A percentile compares a stretch with the other conserved stretches of the same genome.
These are phyloP conservation scores for Cantharis flavilabris DNA, from an alignment of 2,888 invertebrate species.

Conservation along the genomic window DNA sequence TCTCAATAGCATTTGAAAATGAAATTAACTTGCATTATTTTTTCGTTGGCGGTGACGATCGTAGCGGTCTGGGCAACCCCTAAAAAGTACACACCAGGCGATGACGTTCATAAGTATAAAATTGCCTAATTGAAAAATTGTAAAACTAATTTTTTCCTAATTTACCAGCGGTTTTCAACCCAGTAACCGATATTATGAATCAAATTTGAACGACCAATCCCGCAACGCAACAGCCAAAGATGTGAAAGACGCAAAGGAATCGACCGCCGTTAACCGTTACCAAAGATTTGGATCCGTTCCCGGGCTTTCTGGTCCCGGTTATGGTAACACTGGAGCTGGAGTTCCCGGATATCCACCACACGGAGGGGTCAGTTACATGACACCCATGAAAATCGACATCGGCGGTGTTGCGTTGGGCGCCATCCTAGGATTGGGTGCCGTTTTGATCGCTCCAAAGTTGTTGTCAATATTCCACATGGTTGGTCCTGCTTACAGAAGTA, in stretches of 20 bases:
- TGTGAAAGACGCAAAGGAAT: slow-evolving; percentile 37
- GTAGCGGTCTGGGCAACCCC: slow-evolving; percentile 38
- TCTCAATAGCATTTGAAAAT: neutral
- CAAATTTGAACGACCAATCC: slow-evolving; percentile 35
- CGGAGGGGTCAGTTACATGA: slow-evolving; percentile 63
- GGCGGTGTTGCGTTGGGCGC: slow-evolving; percentile 83
- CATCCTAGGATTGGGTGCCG: slow-evolving; percentile 78
- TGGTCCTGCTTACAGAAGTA: slow-evolving; percentile 74
- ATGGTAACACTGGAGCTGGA: slow-evolving; percentile 56
- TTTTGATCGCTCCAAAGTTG: slow-evolving; percentile 78
- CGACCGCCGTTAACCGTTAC: slow-evolving; percentile 49
- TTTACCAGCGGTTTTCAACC: slow-evolving; percentile 55
- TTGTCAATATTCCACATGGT: slow-evolving; percentile 70
- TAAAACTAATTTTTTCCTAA: neutral
- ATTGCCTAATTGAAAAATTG: neutral
- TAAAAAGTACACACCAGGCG: slow-evolving; percentile 47
- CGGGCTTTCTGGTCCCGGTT: slow-evolving; percentile 51
- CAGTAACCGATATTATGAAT: slow-evolving; percentile 54
- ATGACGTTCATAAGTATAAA: slow-evolving; percentile 40
- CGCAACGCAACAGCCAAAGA: slow-evolving; percentile 33
- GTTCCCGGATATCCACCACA: slow-evolving; percentile 44
- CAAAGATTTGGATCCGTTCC: slow-evolving; percentile 58
- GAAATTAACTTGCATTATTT: slow-evolving; percentile 22
- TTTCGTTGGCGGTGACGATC: slow-evolving; percentile 8
- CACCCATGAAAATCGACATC: slow-evolving; percentile 78